A percentile compares a stretch with the other conserved stretches of the same genome.
Evolutionary conservation across 1,140 invertebrate species (phyloP).

Genomic region (Schmidtea mediterranea): DNA sequence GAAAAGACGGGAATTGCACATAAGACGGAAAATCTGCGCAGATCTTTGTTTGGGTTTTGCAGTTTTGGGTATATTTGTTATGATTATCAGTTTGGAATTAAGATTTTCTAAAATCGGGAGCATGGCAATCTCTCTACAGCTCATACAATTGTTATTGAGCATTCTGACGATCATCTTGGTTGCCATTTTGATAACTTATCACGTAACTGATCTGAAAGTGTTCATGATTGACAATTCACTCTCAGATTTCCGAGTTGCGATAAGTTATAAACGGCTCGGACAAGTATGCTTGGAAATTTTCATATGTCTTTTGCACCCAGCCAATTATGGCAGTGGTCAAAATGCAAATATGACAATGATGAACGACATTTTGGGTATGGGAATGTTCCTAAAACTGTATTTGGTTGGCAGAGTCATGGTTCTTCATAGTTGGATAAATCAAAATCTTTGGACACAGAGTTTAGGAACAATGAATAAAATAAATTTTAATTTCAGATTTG

Average conservation of each 20-base stretch:
- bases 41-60: conserved; percentile 16
- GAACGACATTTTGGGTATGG: conserved; percentile 19
- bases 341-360: conserved; percentile 15
- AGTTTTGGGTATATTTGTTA: conserved; percentile 15
- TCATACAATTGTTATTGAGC: conserved; percentile 16
- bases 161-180: conserved; percentile 16
- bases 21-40: conserved; percentile 12
- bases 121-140: conserved; percentile 11
- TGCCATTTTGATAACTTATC: conserved; percentile 16
- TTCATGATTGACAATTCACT: conserved; percentile 73
- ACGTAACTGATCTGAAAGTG: conserved; percentile 15
- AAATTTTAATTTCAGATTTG: conserved; percentile 21
- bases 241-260: conserved; percentile 96
- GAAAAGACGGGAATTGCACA: conserved; percentile 17
- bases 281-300: conserved; percentile 69
- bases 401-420: conserved; percentile 18
- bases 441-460: conserved; percentile 22
- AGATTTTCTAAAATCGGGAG: conserved; percentile 10
- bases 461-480: conserved; percentile 25
- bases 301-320: conserved; percentile 82
- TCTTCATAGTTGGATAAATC: conserved; percentile 20
- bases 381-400: conserved; percentile 23
- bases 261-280: conserved; percentile 77
- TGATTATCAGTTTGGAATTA: conserved; percentile 20
- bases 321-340: conserved; percentile 29